Conservation (phyloP, 2,113 vertebrate species). For the Globicephala melas region DNA sequence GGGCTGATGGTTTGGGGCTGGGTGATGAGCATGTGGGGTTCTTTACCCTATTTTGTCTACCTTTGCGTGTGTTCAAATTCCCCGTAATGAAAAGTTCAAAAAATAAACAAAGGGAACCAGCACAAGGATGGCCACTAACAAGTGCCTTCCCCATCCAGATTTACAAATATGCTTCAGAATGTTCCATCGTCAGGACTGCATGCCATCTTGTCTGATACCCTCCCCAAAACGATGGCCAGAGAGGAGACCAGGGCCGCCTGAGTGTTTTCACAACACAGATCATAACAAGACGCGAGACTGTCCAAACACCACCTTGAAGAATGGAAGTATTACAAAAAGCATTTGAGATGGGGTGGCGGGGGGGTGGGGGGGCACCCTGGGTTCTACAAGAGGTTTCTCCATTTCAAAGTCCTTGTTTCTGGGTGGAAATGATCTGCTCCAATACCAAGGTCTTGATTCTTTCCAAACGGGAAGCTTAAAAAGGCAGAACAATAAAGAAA, state of each 20-base stretch:
- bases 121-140: not conserved
- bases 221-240: not conserved
- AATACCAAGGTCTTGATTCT: too few species aligned
- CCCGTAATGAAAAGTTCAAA: not conserved
- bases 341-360: not conserved
- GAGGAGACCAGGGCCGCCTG: not conserved
- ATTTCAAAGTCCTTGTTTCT: not conserved
- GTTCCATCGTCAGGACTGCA: not conserved
- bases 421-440: not conserved
- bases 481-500: not conserved
- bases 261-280: not conserved
- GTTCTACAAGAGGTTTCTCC: not conserved
- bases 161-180: not conserved
- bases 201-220: not conserved
- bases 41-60: not conserved
- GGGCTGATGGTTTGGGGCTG: not conserved
- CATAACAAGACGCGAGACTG: rapidly evolving
- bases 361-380: not conserved
- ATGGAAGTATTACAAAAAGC: not conserved
- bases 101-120: not conserved
- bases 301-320: not conserved
- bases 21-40: not conserved
- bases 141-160: not conserved
- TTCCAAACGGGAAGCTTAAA: not conserved
- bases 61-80: not conserved